Conservation (phyloP, 2,888 invertebrate genomes). For the Psococerastis gibbosa region DNA sequence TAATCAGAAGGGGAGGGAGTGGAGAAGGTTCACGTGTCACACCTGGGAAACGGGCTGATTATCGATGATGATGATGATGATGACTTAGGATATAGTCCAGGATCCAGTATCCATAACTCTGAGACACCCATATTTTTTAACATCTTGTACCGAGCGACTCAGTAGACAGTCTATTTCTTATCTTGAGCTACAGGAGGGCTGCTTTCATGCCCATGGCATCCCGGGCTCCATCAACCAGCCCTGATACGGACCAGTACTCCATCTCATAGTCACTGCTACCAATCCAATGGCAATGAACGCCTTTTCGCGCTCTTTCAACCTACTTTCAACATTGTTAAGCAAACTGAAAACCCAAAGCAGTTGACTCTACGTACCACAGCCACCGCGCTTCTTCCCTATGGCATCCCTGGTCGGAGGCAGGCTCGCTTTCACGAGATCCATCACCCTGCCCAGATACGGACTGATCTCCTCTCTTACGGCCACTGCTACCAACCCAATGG, state of each 20-base stretch:
- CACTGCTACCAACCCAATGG: conserved; percentile 76
- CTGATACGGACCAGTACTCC: conserved; percentile 59
- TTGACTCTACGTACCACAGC: background rate
- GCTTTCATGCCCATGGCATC: background rate
- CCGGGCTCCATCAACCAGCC: conserved; percentile 63
- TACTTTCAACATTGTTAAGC: conserved; percentile 50
- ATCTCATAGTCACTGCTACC: conserved; percentile 72
- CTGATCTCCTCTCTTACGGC: conserved; percentile 70
- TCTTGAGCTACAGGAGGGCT: no score
- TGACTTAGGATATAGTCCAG: no score
- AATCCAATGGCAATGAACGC: conserved; percentile 84
- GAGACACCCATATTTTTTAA: no score
- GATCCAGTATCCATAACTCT: no score
- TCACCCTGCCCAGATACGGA: conserved; percentile 60
- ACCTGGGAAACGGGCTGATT: no score
- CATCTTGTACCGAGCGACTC: no score
- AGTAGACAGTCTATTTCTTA: conserved; percentile 12
- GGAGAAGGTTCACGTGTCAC: no score
- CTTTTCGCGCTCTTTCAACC: conserved; percentile 67
- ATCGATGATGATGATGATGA: no score
- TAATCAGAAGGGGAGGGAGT: no score
- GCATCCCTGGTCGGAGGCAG: conserved; percentile 36
- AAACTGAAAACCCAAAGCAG: no score
- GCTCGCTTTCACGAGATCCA: conserved; percentile 60
- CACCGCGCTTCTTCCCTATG: background rate